Evolutionary conservation across 2,888 invertebrate species (phyloP), one percentile per base, ranked within the genome.

Genomic region (Zygogramma bicolorata): DNA sequence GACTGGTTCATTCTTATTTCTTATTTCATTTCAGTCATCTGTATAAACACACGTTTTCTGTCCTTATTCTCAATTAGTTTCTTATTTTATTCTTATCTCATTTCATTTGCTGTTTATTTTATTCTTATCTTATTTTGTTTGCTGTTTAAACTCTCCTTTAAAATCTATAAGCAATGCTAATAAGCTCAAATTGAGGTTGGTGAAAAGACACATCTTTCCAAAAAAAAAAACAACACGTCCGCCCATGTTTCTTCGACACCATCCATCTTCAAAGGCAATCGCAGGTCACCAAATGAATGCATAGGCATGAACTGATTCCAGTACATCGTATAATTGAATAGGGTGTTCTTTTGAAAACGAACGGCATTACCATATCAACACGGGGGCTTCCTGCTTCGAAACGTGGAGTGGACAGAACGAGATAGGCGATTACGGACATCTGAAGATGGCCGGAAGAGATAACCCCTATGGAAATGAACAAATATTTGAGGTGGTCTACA

Each of bases 211-310:
- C n/a, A n/a, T n/a, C n/a, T n/a, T n/a, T n/a, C n/a, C n/a, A n/a
- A n/a, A n/a, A n/a, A n/a, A n/a, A n/a, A n/a, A 38, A 38, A 38
- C 10, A 38, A 38, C n/a, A 13, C n/a, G 13, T 38, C 46, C 57
- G 65, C 38, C 65, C 49, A 34, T 18, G 53, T 59, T 15, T 62
- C 53, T 65, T 59, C 38, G 68, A 65, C 68, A 61, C 68, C 65
- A 40, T 38, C 49, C 58, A 65, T 69, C 62, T 62, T 68, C 65
- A 42, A 65, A 60, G 57, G 62, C 62, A 61, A 72, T 72, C 68
- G 53, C 72, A 73, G 68, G 60, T 70, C 53, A 40, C 60, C 38
- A 69, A 73, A 73, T 73, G 66, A 69, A 74, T 74, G 67, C 73
- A 74, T 34, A 70, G 73, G 49, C 73, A 74, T 61, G 73, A 68